Percentiles rank a stretch among this genome's conserved stretches.
These are phyloP conservation scores for Dufourea novaeangliae DNA, from an alignment of 1,140 invertebrate genomes.

Conservation along the genomic window DNA sequence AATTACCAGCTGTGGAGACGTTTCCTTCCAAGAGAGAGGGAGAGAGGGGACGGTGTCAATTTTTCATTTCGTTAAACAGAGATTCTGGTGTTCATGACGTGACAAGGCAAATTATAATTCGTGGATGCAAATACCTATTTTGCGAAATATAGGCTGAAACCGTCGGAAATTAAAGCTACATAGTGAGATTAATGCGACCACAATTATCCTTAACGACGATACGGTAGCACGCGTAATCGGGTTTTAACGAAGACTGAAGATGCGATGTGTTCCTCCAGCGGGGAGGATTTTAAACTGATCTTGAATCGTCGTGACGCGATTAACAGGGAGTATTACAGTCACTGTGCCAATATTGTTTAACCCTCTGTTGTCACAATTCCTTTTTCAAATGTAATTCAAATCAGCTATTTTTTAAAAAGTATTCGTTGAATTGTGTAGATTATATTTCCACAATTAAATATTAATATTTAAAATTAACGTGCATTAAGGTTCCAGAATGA, in stretches of 20 bases:
- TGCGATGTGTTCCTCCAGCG: background rate
- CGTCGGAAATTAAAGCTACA: background rate
- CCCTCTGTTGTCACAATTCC: too few species aligned
- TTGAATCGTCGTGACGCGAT: background rate
- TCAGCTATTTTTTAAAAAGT: too few species aligned
- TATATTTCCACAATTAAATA: too few species aligned
- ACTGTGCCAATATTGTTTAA: too few species aligned
- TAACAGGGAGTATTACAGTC: too few species aligned
- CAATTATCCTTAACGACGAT: constrained; percentile 2
- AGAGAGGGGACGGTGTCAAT: background rate
- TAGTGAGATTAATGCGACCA: constrained; percentile 6
- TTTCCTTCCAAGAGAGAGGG: background rate
- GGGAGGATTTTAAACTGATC: background rate
- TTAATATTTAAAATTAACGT: too few species aligned
- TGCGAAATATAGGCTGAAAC: background rate
- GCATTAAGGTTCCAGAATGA: too few species aligned
- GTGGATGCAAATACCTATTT: background rate
- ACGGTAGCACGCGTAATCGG: constrained; percentile 2
- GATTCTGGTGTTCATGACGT: background rate
- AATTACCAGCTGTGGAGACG: background rate
- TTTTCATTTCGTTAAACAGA: background rate
- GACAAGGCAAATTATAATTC: background rate
- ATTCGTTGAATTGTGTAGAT: too few species aligned
- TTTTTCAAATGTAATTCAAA: too few species aligned
- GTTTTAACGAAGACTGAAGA: background rate